A percentile compares a stretch with the other conserved stretches of the same genome.
Evolutionary conservation across 1,140 invertebrate genomes (phyloP).

Genomic region (Calephelis nemesis): DNA sequence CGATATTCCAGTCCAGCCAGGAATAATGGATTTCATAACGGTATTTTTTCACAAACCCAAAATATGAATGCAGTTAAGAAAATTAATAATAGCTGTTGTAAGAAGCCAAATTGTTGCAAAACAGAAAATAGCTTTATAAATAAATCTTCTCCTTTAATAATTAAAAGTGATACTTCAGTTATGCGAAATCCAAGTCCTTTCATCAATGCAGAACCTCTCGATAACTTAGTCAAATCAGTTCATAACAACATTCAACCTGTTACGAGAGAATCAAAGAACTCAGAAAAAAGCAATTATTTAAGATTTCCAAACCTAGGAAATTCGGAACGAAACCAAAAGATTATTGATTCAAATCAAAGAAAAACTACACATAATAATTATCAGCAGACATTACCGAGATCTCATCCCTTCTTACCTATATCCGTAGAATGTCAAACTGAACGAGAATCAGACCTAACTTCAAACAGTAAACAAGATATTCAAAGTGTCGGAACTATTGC

Average conservation of each 20-base stretch:
- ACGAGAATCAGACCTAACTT: neutral
- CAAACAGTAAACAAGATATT: neutral
- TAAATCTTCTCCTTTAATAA: neutral
- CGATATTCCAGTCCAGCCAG: neutral
- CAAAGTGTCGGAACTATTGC: neutral
- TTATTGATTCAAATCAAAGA: neutral
- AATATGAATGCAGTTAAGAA: neutral
- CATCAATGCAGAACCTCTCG: neutral
- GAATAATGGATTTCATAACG: neutral
- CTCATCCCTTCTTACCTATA: neutral
- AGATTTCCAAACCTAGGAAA: neutral
- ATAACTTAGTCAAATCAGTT: neutral
- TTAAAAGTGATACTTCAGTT: neutral
- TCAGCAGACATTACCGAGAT: neutral
- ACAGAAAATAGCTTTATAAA: neutral
- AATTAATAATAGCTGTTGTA: neutral
- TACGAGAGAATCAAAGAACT: neutral
- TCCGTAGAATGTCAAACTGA: slow-evolving; percentile 24
- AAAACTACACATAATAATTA: neutral
- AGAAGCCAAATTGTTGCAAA: neutral
- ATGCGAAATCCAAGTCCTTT: neutral
- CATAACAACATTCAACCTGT: neutral
- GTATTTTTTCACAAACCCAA: neutral
- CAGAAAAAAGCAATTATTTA: neutral
- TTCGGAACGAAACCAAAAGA: neutral